A percentile compares a stretch with the other conserved stretches of the same genome.
phyloP scores from a whole-genome alignment of 2,797 vertebrate species.

The Pseudochirops cupreus region DNA sequence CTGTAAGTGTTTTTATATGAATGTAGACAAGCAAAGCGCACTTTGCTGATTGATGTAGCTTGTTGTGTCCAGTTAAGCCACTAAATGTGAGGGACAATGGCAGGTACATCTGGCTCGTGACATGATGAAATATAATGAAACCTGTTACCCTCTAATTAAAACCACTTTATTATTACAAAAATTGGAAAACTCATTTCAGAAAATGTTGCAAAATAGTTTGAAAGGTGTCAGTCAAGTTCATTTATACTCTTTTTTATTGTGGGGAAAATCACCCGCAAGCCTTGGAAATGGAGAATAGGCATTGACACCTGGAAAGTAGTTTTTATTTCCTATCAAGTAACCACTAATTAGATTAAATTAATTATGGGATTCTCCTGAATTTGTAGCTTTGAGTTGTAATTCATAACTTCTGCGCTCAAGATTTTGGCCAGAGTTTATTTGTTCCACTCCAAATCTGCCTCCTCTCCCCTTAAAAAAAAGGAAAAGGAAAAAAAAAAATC shows the following conservation, averaged over 20 bases:
- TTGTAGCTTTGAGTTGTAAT: background rate
- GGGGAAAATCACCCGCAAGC: background rate
- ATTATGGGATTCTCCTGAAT: too few species aligned
- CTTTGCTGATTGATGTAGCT: background rate
- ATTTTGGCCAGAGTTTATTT: background rate
- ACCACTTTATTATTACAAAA: background rate
- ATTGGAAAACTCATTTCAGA: background rate
- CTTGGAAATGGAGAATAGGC: background rate
- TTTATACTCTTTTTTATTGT: background rate
- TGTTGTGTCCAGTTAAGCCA: background rate
- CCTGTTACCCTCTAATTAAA: constrained; percentile 10
- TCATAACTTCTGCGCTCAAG: background rate
- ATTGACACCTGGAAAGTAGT: background rate
- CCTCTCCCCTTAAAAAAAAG: background rate
- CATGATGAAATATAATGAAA: constrained; percentile 19
- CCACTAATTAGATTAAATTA: background rate
- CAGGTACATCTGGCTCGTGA: background rate
- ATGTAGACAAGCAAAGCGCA: background rate
- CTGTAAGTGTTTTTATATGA: background rate
- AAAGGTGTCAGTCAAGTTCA: background rate
- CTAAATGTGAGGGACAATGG: background rate
- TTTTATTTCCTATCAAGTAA: background rate
- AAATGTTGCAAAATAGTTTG: constrained; percentile 6
- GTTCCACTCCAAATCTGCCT: background rate
- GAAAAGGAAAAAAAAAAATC: background rate